Conservation (phyloP, 2,113 vertebrate species). For the Cavia porcellus region DNA sequence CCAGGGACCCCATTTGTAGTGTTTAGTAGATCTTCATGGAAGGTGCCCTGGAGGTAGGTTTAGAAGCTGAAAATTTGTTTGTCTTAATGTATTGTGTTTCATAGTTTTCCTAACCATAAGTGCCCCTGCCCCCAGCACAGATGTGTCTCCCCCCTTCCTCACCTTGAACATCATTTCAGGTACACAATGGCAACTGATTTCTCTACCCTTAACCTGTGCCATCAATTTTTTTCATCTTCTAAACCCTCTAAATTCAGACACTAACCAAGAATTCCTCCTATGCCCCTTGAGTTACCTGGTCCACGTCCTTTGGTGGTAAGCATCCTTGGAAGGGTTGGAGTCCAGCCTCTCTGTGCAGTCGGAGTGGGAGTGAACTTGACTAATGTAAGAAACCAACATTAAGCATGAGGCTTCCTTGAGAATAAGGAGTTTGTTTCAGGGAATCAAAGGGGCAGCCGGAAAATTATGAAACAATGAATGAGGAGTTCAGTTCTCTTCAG, state of each 20-base stretch:
- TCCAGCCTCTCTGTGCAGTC: background rate
- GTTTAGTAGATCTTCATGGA: background rate
- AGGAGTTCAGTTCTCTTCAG: background rate
- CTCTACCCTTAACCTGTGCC: background rate
- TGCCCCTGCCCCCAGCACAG: background rate
- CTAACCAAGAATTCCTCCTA: background rate
- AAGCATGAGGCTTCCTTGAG: constrained; percentile 23
- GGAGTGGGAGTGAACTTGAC: constrained; percentile 24
- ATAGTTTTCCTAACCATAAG: background rate
- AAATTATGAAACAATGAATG: background rate
- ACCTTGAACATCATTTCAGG: background rate
- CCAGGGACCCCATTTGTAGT: background rate
- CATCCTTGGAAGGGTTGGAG: background rate
- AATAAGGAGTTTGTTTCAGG: background rate
- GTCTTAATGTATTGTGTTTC: background rate
- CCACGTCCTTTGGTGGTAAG: background rate
- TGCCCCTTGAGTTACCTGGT: constrained; percentile 43
- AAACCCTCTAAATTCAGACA: background rate
- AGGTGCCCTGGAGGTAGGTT: background rate
- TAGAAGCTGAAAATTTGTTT: background rate
- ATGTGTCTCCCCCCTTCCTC: background rate
- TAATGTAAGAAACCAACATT: constrained; percentile 61
- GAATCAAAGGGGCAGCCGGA: background rate
- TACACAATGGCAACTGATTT: background rate
- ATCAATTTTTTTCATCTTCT: background rate